A percentile compares a stretch with the other conserved stretches of the same genome.
Conservation (phyloP, 2,113 vertebrate species). For the Bolborhynchus lineola region DNA sequence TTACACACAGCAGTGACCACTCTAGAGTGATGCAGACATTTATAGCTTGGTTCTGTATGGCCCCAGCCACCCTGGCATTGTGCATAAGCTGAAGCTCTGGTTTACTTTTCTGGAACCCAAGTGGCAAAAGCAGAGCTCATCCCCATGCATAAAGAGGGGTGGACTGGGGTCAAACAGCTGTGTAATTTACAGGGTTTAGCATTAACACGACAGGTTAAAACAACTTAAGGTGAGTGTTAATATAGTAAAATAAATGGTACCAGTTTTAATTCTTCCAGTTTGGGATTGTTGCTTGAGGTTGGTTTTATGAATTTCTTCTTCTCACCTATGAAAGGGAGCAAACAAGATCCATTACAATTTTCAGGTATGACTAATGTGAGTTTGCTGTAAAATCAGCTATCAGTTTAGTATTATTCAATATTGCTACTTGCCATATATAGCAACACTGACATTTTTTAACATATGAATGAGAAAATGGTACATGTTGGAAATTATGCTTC, state of each 20-base stretch:
- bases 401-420: neutral
- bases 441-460: neutral
- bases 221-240: neutral
- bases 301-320: slow-evolving; percentile 82
- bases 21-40: neutral
- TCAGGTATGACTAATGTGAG: neutral
- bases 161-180: neutral
- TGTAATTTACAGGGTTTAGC: neutral
- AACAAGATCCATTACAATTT: neutral
- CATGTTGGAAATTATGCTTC: neutral
- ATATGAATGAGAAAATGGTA: neutral
- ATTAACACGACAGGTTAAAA: neutral
- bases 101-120: neutral
- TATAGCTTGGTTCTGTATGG: neutral
- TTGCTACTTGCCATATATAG: neutral
- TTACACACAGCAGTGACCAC: neutral
- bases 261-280: slow-evolving; percentile 80
- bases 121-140: neutral
- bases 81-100: neutral
- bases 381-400: neutral
- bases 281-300: slow-evolving; percentile 71
- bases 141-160: rapidly evolving
- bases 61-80: neutral
- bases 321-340: slow-evolving; percentile 71
- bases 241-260: slow-evolving; percentile 57